These are phyloP conservation scores for human (Homo sapiens) DNA, from an alignment of 2,113 vertebrate genomes.

Conservation along the genomic window DNA sequence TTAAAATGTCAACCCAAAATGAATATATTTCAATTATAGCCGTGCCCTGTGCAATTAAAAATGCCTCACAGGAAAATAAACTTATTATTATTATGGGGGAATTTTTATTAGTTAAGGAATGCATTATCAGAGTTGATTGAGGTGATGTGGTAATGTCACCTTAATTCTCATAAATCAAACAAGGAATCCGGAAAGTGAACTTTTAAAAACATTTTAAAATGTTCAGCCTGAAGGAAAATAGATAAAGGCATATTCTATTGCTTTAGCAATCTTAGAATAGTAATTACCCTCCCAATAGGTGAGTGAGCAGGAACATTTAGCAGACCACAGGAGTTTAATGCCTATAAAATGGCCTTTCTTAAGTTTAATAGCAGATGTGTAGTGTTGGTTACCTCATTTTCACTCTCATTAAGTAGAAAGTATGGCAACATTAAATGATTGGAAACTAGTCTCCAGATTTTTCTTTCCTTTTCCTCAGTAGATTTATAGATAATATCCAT, in stretches of 20 bases:
- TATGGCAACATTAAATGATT: background rate
- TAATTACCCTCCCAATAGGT: slow-evolving; percentile 45
- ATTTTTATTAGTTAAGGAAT: slow-evolving; percentile 55
- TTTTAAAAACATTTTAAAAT: background rate
- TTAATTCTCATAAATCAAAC: slow-evolving; percentile 55
- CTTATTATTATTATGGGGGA: slow-evolving; percentile 45
- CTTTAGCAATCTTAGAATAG: background rate
- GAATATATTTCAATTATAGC: slow-evolving; percentile 50
- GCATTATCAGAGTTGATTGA: background rate
- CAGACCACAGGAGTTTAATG: slow-evolving; percentile 43
- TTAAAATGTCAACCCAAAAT: slow-evolving; percentile 70
- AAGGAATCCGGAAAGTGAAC: slow-evolving; percentile 26
- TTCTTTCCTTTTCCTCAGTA: background rate
- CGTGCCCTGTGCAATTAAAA: slow-evolving; percentile 21
- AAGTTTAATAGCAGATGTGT: slow-evolving; percentile 16
- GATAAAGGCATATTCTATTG: slow-evolving; percentile 13
- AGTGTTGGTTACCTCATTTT: slow-evolving; percentile 39
- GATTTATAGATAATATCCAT: background rate
- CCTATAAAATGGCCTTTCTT: slow-evolving; percentile 37
- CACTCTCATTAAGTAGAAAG: slow-evolving; percentile 51
- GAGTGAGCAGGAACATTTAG: slow-evolving; percentile 51
- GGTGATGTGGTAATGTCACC: slow-evolving; percentile 31
- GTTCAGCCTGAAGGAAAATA: slow-evolving; percentile 38
- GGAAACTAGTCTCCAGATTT: background rate
- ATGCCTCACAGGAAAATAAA: slow-evolving; percentile 64